Evolutionary conservation across 2,888 invertebrate genomes (phyloP).

Genomic region (Horisme vitalbata): DNA sequence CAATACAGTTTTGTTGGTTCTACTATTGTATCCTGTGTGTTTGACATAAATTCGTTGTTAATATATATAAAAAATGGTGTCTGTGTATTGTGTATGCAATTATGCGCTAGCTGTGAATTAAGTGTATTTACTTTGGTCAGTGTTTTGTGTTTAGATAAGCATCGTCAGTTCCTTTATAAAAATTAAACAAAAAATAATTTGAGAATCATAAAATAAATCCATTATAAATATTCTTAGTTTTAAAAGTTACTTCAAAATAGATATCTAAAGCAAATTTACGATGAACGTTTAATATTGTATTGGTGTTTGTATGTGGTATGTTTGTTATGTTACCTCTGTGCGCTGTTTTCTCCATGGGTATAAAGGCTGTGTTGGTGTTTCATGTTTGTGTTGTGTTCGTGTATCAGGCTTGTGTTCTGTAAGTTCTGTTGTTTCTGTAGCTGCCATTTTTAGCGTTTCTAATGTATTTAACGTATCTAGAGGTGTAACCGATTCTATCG

Average conservation of each 20-base stretch:
- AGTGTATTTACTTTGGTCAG: too few relatives aligned
- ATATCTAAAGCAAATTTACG: conserved; percentile 8
- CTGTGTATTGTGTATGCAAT: too few relatives aligned
- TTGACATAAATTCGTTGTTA: too few relatives aligned
- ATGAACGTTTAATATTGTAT: conserved; percentile 8
- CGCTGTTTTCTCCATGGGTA: conserved; percentile 49
- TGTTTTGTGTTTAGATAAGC: too few relatives aligned
- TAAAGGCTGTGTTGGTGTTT: conserved; percentile 38
- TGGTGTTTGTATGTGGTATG: conserved; percentile 20
- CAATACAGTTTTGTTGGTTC: too few relatives aligned
- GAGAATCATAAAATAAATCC: too few relatives aligned
- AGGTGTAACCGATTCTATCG: not conserved
- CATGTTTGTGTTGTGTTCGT: conserved; percentile 33
- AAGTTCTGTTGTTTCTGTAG: too few relatives aligned
- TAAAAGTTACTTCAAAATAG: not conserved
- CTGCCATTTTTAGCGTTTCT: not conserved
- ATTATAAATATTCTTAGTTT: conserved; percentile 3
- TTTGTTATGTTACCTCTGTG: conserved; percentile 31
- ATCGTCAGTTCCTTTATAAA: conserved; percentile 46
- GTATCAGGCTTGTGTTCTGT: too few relatives aligned
- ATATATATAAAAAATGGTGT: too few relatives aligned
- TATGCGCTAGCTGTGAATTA: too few relatives aligned
- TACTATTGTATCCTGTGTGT: not conserved
- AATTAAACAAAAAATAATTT: conserved; percentile 22
- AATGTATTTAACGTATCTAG: not conserved